Evolutionary conservation across 2,888 invertebrate species (phyloP).

Genomic region (Pristionchus arcanus): DNA sequence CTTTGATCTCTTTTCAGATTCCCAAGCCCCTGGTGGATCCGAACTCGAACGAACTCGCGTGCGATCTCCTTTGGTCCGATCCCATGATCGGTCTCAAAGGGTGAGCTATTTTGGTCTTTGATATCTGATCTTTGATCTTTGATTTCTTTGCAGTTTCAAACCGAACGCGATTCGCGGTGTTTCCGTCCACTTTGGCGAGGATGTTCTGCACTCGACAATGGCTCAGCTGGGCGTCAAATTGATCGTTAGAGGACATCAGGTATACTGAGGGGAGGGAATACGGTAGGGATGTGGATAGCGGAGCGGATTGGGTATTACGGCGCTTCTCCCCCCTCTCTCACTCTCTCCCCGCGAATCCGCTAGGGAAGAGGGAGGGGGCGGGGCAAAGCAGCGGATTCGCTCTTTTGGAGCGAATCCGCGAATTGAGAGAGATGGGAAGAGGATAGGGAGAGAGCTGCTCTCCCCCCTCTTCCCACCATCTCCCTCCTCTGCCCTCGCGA

Average conservation of each 20-base stretch:
- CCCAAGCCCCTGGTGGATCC: slow-evolving; percentile 60
- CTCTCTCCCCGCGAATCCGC: too few relatives aligned
- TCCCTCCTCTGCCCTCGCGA: too few relatives aligned
- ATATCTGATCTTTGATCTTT: not conserved
- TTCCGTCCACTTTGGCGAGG: slow-evolving; percentile 48
- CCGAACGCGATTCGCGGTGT: slow-evolving; percentile 34
- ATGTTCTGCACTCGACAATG: slow-evolving; percentile 5
- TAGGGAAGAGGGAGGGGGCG: too few relatives aligned
- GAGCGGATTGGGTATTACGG: too few relatives aligned
- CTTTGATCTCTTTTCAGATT: slow-evolving; percentile 57
- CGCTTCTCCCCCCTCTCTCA: too few relatives aligned
- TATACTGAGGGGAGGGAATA: not conserved
- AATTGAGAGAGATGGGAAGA: too few relatives aligned
- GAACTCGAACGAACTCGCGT: slow-evolving; percentile 56
- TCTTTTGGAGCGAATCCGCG: too few relatives aligned
- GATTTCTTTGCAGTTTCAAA: not conserved
- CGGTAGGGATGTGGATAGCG: too few relatives aligned
- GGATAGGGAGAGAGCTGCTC: too few relatives aligned
- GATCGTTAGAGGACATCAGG: slow-evolving; percentile 50
- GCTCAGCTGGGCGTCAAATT: not conserved
- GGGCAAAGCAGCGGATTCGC: too few relatives aligned
- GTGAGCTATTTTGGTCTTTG: not conserved
- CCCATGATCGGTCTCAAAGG: slow-evolving; percentile 60
- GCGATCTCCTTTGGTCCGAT: slow-evolving; percentile 68
- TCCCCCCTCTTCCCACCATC: too few relatives aligned